Evolutionary conservation across 2,113 vertebrate genomes (phyloP).

Genomic region (Nansenia antarctica): DNA sequence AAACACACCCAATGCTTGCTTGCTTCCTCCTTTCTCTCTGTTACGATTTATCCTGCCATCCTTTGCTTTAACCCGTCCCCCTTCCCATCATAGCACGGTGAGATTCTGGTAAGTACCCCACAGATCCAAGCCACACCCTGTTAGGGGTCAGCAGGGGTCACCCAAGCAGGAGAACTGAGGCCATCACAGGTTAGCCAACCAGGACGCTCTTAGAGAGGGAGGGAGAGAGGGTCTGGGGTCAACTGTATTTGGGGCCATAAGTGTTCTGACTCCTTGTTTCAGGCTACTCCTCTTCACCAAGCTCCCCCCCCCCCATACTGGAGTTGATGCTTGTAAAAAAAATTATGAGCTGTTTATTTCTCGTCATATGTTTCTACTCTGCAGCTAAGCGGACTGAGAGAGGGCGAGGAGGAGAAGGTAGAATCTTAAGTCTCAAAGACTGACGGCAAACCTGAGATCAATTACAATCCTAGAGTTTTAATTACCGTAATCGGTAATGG

Average conservation of each 20-base stretch:
- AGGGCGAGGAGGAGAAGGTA: conserved; percentile 73
- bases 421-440: conserved; percentile 38
- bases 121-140: conserved; percentile 61
- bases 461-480: conserved; percentile 12
- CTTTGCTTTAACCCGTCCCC: conserved; percentile 51
- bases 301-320: conserved; percentile 9
- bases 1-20: conserved; percentile 64
- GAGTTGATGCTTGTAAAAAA: conserved; percentile 7
- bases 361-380: conserved; percentile 49
- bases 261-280: not conserved
- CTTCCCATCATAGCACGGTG: conserved; percentile 82
- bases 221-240: conserved; percentile 14
- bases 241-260: too few relatives aligned
- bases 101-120: conserved; percentile 96
- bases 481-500: conserved; percentile 67
- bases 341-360: conserved; percentile 21
- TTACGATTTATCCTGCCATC: conserved; percentile 45
- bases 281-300: not conserved
- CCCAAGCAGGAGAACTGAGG: conserved; percentile 68
- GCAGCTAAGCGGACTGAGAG: conserved; percentile 66
- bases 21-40: conserved; percentile 69
- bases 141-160: conserved; percentile 67
- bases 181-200: conserved; percentile 37
- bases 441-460: conserved; percentile 24
- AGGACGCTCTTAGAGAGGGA: conserved; percentile 12